Percentiles rank a stretch among this genome's conserved stretches.
phyloP scores from a whole-genome alignment of 2,888 invertebrate species.

The Dasysyrphus tricinctus region DNA sequence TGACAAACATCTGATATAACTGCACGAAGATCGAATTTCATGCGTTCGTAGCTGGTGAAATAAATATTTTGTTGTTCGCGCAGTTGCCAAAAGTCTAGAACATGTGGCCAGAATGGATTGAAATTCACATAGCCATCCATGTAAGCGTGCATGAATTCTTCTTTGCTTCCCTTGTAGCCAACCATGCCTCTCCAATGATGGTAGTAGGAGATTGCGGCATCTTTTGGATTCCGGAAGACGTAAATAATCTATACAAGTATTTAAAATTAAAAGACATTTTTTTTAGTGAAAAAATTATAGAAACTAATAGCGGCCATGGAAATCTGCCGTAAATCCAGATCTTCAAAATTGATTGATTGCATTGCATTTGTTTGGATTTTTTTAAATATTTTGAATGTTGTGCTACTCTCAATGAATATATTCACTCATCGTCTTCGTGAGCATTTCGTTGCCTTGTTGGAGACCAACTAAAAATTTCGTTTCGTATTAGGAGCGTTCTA shows the following conservation, averaged over 20 bases:
- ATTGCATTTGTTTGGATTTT: too few species aligned
- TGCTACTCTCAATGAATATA: too few species aligned
- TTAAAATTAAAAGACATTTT: too few species aligned
- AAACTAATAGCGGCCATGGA: too few species aligned
- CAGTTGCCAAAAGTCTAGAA: slow-evolving; percentile 81
- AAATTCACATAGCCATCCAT: slow-evolving; percentile 80
- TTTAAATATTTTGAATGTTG: too few species aligned
- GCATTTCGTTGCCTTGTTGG: too few species aligned
- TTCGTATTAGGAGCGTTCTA: too few species aligned
- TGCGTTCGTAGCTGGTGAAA: slow-evolving; percentile 81
- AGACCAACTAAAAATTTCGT: too few species aligned
- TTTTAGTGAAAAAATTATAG: too few species aligned
- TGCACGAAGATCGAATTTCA: slow-evolving; percentile 79
- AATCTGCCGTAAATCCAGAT: too few species aligned
- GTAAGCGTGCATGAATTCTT: slow-evolving; percentile 80
- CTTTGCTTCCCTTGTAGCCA: slow-evolving; percentile 80
- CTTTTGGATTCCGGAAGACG: slow-evolving; percentile 93
- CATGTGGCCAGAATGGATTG: slow-evolving; percentile 81
- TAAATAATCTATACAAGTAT: slow-evolving; percentile 87
- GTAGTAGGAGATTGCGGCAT: slow-evolving; percentile 92
- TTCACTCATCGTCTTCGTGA: too few species aligned
- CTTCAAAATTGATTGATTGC: too few species aligned
- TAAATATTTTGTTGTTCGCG: slow-evolving; percentile 79
- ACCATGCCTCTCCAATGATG: slow-evolving; percentile 84
- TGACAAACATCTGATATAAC: slow-evolving; percentile 79